Conservation (phyloP, 1,140 invertebrate species). For the Melipona quadrifasciata region DNA sequence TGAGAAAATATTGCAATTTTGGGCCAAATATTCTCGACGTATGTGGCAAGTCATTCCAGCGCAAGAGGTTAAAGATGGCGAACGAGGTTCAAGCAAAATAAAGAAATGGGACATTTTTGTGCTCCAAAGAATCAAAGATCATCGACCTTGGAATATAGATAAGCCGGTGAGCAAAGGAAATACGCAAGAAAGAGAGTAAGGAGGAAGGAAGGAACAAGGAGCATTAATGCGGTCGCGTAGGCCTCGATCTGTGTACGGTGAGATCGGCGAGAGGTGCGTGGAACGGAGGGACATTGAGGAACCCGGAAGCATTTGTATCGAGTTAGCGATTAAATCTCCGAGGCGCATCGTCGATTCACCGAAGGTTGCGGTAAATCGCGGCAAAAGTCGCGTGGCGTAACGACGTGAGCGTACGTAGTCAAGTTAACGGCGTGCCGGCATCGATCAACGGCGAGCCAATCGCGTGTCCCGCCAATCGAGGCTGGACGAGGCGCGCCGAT, state of each 20-base stretch:
- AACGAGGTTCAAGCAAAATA: no score
- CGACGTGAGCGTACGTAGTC: neutral
- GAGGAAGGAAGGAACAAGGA: constrained; percentile 21
- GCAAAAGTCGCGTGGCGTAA: neutral
- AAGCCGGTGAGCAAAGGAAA: constrained; percentile 1
- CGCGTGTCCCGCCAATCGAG: constrained; percentile 14
- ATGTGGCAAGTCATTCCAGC: no score
- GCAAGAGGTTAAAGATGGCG: no score
- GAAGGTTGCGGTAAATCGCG: constrained; percentile 1
- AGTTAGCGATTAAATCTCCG: neutral
- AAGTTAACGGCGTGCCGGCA: neutral
- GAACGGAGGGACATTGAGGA: neutral
- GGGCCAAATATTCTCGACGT: no score
- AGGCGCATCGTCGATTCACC: neutral
- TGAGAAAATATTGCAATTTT: no score
- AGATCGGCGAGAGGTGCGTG: neutral
- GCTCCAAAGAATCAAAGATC: no score
- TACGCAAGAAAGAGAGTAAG: constrained; percentile 31
- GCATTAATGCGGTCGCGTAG: neutral
- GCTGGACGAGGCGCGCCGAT: constrained; percentile 24
- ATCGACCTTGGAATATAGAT: constrained; percentile 47
- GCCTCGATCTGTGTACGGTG: neutral
- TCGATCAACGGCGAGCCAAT: constrained; percentile 37
- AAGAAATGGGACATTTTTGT: no score
- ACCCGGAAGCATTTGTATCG: neutral